A percentile compares a stretch with the other conserved stretches of the same genome.
phyloP scores from a whole-genome alignment of 2,113 vertebrate genomes.

The Lepisosteus oculatus region DNA sequence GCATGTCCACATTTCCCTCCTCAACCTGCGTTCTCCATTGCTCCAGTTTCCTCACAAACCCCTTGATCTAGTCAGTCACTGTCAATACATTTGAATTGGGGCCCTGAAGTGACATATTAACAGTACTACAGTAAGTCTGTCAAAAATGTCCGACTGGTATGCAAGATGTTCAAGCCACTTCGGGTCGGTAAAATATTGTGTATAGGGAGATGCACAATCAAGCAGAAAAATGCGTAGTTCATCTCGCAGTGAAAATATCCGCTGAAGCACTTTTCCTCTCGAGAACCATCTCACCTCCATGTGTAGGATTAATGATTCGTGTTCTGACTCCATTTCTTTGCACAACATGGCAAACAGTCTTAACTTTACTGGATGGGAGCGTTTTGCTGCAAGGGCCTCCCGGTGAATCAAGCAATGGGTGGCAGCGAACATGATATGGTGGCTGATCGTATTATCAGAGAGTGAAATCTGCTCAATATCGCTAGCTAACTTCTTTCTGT shows the following conservation, averaged over 20 bases:
- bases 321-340: not conserved
- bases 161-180: not conserved
- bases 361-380: not conserved
- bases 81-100: not conserved
- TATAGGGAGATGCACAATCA: conserved; percentile 1
- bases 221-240: not conserved
- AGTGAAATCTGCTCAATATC: too few relatives aligned
- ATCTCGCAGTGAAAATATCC: not conserved
- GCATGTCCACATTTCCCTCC: not conserved
- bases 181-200: not conserved
- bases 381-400: not conserved
- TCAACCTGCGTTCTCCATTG: not conserved
- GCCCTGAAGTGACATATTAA: not conserved
- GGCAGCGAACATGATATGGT: not conserved
- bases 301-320: not conserved
- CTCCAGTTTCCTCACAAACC: not conserved
- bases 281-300: not conserved
- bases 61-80: not conserved
- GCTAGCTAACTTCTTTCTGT: too few relatives aligned
- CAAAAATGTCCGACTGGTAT: not conserved
- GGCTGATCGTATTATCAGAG: too few relatives aligned
- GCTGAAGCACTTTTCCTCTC: not conserved
- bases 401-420: not conserved
- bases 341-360: not conserved
- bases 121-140: not conserved